Evolutionary conservation across 2,797 vertebrate species (phyloP).

Genomic region (Lagorchestes hirsutus): DNA sequence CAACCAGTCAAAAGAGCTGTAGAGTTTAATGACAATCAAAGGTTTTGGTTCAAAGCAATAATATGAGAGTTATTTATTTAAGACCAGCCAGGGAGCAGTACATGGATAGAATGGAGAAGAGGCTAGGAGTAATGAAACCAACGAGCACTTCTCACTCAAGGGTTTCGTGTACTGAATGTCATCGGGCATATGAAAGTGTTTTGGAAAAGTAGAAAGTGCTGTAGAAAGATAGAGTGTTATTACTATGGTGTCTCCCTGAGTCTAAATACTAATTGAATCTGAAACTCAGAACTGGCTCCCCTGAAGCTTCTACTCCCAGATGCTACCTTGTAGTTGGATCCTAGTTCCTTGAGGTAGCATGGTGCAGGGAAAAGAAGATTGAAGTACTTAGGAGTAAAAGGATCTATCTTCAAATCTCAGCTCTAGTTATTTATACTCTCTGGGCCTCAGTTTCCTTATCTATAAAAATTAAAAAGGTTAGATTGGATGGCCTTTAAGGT

Average conservation of each 20-base stretch:
- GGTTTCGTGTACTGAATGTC: background rate
- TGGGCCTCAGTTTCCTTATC: background rate
- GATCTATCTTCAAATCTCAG: background rate
- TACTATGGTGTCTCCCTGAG: conserved; percentile 26
- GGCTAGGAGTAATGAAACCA: background rate
- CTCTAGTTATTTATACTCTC: background rate
- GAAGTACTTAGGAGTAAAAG: background rate
- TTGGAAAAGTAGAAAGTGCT: background rate
- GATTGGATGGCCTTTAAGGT: background rate
- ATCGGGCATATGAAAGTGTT: conserved; percentile 4
- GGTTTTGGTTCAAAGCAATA: conserved; percentile 41
- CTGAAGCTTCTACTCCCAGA: conserved; percentile 25
- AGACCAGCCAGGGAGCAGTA: background rate
- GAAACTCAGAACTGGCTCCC: background rate
- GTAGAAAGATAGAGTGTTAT: conserved; percentile 34
- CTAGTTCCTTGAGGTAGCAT: conserved; percentile 1
- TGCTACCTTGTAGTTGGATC: conserved; percentile 39
- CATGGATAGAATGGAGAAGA: conserved; percentile 16
- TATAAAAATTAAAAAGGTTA: background rate
- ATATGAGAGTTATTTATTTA: conserved; percentile 18
- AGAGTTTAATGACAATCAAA: conserved; percentile 16
- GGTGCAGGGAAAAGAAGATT: background rate
- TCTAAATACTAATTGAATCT: background rate
- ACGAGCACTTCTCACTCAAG: background rate
- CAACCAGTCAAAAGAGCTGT: conserved; percentile 1